A percentile compares a stretch with the other conserved stretches of the same genome.
Conservation (phyloP, 1,140 invertebrate species). For the Eulimnadia texana region DNA sequence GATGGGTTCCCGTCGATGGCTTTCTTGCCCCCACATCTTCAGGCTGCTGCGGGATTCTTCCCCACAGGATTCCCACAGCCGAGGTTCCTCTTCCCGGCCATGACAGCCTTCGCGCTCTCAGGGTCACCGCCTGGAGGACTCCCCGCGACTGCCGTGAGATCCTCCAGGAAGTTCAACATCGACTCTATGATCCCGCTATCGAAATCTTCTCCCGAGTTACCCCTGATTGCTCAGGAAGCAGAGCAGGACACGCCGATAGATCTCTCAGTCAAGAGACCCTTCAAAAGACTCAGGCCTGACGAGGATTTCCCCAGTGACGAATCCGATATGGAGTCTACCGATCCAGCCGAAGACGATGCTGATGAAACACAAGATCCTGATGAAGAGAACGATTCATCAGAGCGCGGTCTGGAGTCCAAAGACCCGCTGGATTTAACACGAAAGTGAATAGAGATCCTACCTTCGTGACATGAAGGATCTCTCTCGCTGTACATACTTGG, state of each 20-base stretch:
- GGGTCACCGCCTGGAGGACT: background rate
- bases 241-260: slow-evolving; percentile 57
- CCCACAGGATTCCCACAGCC: slow-evolving; percentile 22
- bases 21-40: slow-evolving; percentile 11
- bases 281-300: background rate
- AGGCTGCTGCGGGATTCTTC: slow-evolving; percentile 28
- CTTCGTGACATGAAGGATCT: background rate
- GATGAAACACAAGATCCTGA: background rate
- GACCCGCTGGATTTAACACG: background rate
- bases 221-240: background rate
- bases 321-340: background rate
- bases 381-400: too few species aligned
- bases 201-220: background rate
- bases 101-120: slow-evolving; percentile 31
- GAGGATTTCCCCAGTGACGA: background rate
- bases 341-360: background rate
- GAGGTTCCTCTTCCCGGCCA: slow-evolving; percentile 34
- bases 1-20: slow-evolving; percentile 17
- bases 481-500: background rate
- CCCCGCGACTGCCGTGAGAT: slow-evolving; percentile 33
- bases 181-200: slow-evolving; percentile 46
- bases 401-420: background rate
- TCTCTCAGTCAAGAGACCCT: slow-evolving; percentile 32
- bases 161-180: slow-evolving; percentile 50
- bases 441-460: background rate